Evolutionary conservation across 2,797 vertebrate species (phyloP), one percentile per base, ranked within the genome.

Genomic region (Astyanax mexicanus): DNA sequence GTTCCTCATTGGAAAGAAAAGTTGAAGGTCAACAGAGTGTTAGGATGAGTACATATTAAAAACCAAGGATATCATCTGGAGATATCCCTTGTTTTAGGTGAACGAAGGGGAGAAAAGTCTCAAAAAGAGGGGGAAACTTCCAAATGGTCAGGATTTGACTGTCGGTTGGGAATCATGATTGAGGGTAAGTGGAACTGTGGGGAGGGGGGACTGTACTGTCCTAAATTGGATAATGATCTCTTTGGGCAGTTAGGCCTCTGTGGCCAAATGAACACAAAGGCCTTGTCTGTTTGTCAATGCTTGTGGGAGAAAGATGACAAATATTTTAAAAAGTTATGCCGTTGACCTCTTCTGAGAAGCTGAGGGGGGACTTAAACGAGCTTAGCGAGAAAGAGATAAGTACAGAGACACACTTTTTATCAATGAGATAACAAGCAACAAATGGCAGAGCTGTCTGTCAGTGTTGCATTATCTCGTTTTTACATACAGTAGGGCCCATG

Each of bases 41-140:
- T 52, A 82, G 69, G 55, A 81, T 86, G 83, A 86, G 81, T 81
- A 87, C 88, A 90, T 85, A 90, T 80, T 85, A 89, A 83, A 88
- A 87, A 91, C 87, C 80, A 78, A 87, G 86, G 87, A 80, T 87
- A 83, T 81, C 80, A 71, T 83, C 82, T 91, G 90, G 92, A 90
- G 91, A 92, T 91, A 89, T 87, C 80, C 73, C 86, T 87, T 92
- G 89, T 87, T 83, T 88, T 86, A 51, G 66, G 61, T 23, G 57
- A 64, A 69, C 35, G 74, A 19, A 74, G 68, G 74, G 54, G 68
- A 75, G 27, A 82, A 72, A 84, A 67, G 68, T 69, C 72, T 86
- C 65, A 82, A 77, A 78, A 73, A 80, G 77, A 77, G 70, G 81
- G 80, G 64, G 38, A 29, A 57, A 86, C 87, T 32, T 2, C 29